These are phyloP conservation scores for Hoplodrina blanda DNA, from an alignment of 2,888 invertebrate genomes.

Conservation along the genomic window DNA sequence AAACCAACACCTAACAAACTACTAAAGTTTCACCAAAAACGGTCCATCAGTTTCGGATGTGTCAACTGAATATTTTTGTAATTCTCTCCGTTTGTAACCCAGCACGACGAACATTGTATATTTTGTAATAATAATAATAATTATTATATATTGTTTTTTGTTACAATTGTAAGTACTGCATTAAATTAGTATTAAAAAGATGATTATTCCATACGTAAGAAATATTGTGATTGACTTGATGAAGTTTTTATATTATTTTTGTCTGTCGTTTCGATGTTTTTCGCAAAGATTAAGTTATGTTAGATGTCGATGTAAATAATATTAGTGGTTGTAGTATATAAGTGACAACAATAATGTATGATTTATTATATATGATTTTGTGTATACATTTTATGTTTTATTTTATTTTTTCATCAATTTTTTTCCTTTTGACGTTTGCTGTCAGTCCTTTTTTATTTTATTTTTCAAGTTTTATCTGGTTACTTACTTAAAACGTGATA, in stretches of 20 bases:
- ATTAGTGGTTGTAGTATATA: slow-evolving; percentile 58
- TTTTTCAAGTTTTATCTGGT: neutral
- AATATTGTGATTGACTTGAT: slow-evolving; percentile 70
- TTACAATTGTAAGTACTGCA: slow-evolving; percentile 72
- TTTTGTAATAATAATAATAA: slow-evolving; percentile 81
- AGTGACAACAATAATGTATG: slow-evolving; percentile 70
- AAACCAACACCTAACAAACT: slow-evolving; percentile 38
- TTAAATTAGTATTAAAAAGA: slow-evolving; percentile 71
- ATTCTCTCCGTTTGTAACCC: slow-evolving; percentile 55
- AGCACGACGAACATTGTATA: slow-evolving; percentile 75
- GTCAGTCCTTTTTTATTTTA: neutral
- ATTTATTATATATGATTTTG: slow-evolving; percentile 68
- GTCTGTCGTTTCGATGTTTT: slow-evolving; percentile 58
- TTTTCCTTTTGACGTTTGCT: slow-evolving; percentile 5
- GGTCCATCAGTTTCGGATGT: slow-evolving; percentile 60
- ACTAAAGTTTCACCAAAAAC: slow-evolving; percentile 61
- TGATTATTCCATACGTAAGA: slow-evolving; percentile 79
- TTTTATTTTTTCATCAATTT: slow-evolving; percentile 31
- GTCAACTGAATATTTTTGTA: slow-evolving; percentile 61
- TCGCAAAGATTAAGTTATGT: slow-evolving; percentile 65
- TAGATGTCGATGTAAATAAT: slow-evolving; percentile 66
- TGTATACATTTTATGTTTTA: slow-evolving; percentile 69
- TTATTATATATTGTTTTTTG: slow-evolving; percentile 65
- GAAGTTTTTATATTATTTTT: slow-evolving; percentile 50
- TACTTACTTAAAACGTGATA: neutral